Percentiles rank a stretch among this genome's conserved stretches.
These are phyloP conservation scores for Trachelus tabidus DNA, from an alignment of 2,888 invertebrate genomes.

Conservation along the genomic window DNA sequence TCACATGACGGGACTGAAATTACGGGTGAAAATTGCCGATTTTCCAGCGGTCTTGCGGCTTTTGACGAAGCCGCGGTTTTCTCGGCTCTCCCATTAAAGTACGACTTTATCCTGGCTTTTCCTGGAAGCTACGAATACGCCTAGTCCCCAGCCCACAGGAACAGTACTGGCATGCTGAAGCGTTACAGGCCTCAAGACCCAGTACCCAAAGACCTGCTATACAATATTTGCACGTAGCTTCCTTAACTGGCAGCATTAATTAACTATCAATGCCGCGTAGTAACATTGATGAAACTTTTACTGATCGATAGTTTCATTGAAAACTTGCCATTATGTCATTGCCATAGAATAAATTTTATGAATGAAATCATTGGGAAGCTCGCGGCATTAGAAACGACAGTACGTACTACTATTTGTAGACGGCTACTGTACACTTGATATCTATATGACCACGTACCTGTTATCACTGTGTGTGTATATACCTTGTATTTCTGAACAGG, in stretches of 20 bases:
- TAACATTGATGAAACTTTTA: not conserved
- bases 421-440: not conserved
- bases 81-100: not conserved
- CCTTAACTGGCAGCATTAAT: not conserved
- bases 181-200: not conserved
- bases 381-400: not conserved
- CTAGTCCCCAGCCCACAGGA: not conserved
- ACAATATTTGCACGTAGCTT: not conserved
- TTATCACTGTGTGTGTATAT: not conserved
- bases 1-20: constrained; percentile 9
- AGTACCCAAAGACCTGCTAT: not conserved
- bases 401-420: not conserved
- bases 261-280: not conserved
- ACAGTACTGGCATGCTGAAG: not conserved
- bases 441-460: not conserved
- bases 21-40: constrained; percentile 33
- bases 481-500: not conserved
- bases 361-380: not conserved
- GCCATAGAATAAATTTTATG: not conserved
- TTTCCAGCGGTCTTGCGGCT: constrained; percentile 28
- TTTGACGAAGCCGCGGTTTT: constrained; percentile 14
- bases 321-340: not conserved
- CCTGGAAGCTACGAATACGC: not conserved
- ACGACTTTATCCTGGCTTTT: constrained; percentile 10
- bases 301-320: not conserved